Evolutionary conservation across 64 coral and sea anemone genomes (phyloP), one percentile per base, ranked within the genome.

Genomic region (Catalaphyllia jardinei): DNA sequence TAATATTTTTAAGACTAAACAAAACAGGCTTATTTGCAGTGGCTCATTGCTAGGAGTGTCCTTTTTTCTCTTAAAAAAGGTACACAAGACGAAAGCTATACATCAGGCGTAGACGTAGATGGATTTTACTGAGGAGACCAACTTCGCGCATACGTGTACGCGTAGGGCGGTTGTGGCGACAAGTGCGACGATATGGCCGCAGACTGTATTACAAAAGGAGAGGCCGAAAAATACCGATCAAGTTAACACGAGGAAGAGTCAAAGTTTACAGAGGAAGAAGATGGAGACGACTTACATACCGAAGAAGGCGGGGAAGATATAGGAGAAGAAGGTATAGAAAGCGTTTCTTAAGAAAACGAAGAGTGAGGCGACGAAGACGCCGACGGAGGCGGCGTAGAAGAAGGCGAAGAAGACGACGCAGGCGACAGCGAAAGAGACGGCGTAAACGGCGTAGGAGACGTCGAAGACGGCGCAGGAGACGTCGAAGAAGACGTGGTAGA

Each of bases 401-500:
- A 59, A 29, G 29, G 10, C 55, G 79, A 59, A 33, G 57, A 29
- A 57, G 79, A 17, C 79, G 79, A 20, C 29, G 55, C 31, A 54
- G 77, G 29, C 25, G 52, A 29, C 77, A 52, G 20, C 57, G 79
- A 81, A 62, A 59, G 8, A 57, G 54, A 29, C n/a, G 79, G 14
- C 60, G 55, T 20, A 81, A 59, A 59, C 57, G 59, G 10, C 79
- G 79, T 16, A 20, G 29, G 16, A 57, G 79, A 29, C 79, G 79
- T 31, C 29, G 55, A 31, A 60, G 55, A 62, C 61, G 57, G 31
- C 55, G 79, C 6, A 55, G 59, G 19, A 29, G 79, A 81, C 59
- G 79, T 10, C 54, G 16, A 81, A 59, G 57, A 35, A 14, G 79
- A 55, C 79, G 79, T 62, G 79, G 79, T 8, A 63, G 55, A 62